Base-by-base conservation (phyloP, 2,888 invertebrate species). In the Bombylius discolor region DNA sequence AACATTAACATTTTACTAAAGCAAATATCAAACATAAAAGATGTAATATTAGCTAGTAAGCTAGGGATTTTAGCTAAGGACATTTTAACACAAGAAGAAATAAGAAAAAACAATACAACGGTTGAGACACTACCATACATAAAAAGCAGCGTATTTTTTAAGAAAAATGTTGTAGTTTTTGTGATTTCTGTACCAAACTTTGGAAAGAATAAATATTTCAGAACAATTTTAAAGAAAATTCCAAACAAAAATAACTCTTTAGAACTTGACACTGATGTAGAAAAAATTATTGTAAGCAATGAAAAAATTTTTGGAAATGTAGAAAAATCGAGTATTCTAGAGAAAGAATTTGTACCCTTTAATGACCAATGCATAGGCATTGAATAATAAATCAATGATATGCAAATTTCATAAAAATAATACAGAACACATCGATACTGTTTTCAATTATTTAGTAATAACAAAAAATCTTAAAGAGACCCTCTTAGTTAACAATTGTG, bases 21-120 rank as follows among this genome's bases (percentile, higher is more conserved):
- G 34, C 34, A 36, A 36, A 36, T 36, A 36, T 7, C 34, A 36
- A 36, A 36, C 8, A 36, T 36, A 3, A 36, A 36, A 36, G 34
- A 36, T 7, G 8, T 36, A 36, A 36, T 36, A 7, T 36, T 36
- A 36, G 34, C 34, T 36, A 36, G 34, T 36, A 36, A 36, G 8
- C 4, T 36, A 36, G 34, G 8, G 4, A 36, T 56, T 34, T 23
- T 56, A 47, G 47, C 56, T 2, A 53, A 14, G 12, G 56, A 56
- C 34, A 39, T 58, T 8, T 14, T 52, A 47, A 23, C 52, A 23
- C 31, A 53, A 42, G 53, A 52, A 39, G 56, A 58, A 49, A 49
- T 56, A 49, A 4, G 9, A 52, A 53, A 48, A 4, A 52, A 36
- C 8, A 36, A 36, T 36, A 36, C 4, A 7, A 36, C 34, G 8